phyloP scores from a whole-genome alignment of 2,113 vertebrate species.

The Ceyx margarethae region DNA sequence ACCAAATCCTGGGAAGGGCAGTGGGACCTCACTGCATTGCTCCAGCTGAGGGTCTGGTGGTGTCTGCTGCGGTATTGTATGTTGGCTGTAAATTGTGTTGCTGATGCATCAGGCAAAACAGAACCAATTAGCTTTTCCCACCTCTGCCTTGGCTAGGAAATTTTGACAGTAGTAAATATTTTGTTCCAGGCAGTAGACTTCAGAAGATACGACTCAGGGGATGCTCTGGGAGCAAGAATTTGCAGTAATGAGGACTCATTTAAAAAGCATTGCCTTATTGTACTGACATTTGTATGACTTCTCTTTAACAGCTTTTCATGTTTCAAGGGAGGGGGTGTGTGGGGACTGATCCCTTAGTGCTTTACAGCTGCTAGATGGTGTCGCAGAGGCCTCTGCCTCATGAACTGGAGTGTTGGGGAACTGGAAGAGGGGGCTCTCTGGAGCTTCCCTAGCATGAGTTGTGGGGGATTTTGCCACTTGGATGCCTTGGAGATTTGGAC shows the following conservation, averaged over 20 bases:
- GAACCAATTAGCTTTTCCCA: not conserved
- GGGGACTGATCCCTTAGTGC: not conserved
- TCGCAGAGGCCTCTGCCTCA: not conserved
- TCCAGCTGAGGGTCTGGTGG: not conserved
- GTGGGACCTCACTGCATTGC: not conserved
- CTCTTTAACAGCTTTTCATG: not conserved
- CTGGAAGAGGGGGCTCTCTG: not conserved
- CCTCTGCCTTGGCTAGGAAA: not conserved
- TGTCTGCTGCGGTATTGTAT: not conserved
- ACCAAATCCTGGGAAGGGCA: not conserved
- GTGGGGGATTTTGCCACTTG: not conserved
- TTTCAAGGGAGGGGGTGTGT: not conserved
- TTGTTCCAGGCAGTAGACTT: not conserved
- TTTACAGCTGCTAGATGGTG: not conserved
- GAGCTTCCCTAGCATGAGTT: not conserved
- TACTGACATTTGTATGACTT: not conserved
- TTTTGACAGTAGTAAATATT: constrained; percentile 11
- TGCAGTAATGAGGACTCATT: constrained; percentile 11
- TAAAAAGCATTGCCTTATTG: not conserved
- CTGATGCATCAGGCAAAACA: not conserved
- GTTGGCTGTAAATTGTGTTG: not conserved
- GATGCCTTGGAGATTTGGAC: not conserved
- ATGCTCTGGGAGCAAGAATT: not conserved
- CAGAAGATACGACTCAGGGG: not conserved
- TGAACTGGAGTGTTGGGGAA: not conserved